Evolutionary conservation across 2,888 invertebrate species (phyloP).

Genomic region (Cerastoderma edule): DNA sequence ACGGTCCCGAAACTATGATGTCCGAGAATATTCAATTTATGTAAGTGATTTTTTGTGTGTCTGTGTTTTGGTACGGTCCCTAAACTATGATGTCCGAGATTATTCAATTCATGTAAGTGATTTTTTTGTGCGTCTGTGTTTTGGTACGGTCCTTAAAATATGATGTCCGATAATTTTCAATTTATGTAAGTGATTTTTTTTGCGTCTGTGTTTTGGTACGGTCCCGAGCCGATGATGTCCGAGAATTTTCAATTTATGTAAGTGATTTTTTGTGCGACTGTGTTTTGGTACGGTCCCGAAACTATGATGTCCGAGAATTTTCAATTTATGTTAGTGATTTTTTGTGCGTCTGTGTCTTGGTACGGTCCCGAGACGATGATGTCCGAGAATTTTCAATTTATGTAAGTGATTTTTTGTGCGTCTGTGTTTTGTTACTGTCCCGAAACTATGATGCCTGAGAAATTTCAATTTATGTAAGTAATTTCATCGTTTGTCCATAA

Average conservation of each 20-base stretch:
- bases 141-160: background rate
- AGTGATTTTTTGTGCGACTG: background rate
- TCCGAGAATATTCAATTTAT: constrained; percentile 66
- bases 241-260: background rate
- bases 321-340: too few species aligned
- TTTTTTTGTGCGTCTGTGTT: background rate
- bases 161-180: background rate
- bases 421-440: too few species aligned
- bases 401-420: too few species aligned
- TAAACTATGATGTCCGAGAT: background rate
- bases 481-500: too few species aligned
- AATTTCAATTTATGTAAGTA: too few species aligned
- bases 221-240: background rate
- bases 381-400: too few species aligned
- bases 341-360: too few species aligned
- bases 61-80: background rate
- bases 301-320: background rate
- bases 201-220: background rate
- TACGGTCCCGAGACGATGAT: too few species aligned
- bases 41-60: constrained; percentile 47
- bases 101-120: background rate
- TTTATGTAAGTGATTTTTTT: background rate
- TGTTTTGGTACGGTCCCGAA: background rate
- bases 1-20: constrained; percentile 61
- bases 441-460: too few species aligned